Conservation (phyloP, 2,797 vertebrate species). For the Arnoldichthys spilopterus region DNA sequence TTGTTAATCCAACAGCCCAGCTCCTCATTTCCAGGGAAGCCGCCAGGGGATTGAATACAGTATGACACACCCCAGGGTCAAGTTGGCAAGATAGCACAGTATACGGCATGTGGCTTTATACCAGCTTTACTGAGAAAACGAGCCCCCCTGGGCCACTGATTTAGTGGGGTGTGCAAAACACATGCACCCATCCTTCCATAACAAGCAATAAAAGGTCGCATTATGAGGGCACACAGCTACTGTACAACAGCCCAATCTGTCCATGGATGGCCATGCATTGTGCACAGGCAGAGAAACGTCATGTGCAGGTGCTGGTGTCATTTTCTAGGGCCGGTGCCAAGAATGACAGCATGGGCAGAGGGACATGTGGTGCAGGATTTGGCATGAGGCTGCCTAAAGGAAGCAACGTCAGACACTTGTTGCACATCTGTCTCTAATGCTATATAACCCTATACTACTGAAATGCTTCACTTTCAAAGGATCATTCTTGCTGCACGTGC, state of each 20-base stretch:
- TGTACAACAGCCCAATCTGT: slow-evolving; percentile 82
- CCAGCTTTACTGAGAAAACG: slow-evolving; percentile 80
- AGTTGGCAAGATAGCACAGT: slow-evolving; percentile 67
- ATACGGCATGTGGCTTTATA: slow-evolving; percentile 82
- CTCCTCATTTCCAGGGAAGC: slow-evolving; percentile 58
- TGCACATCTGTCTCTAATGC: slow-evolving; percentile 65
- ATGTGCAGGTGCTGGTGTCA: slow-evolving; percentile 66
- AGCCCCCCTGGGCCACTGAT: slow-evolving; percentile 54
- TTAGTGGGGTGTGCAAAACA: slow-evolving; percentile 52
- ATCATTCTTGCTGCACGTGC: neutral
- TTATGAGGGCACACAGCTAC: slow-evolving; percentile 83
- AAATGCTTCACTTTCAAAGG: slow-evolving; percentile 32
- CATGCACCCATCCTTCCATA: slow-evolving; percentile 66
- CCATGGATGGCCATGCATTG: slow-evolving; percentile 65
- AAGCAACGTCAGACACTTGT: slow-evolving; percentile 71
- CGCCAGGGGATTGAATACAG: slow-evolving; percentile 58
- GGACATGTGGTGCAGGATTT: slow-evolving; percentile 63
- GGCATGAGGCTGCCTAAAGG: slow-evolving; percentile 46
- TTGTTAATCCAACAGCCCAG: slow-evolving; percentile 78
- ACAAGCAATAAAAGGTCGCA: slow-evolving; percentile 76
- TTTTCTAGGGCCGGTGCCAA: slow-evolving; percentile 66
- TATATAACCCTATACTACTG: slow-evolving; percentile 5
- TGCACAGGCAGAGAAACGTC: slow-evolving; percentile 61
- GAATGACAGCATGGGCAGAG: slow-evolving; percentile 58
- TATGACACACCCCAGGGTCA: slow-evolving; percentile 79